phyloP scores from a whole-genome alignment of 30 jellyfish, hydroid and myxozoan genomes.

The Aurelia sp. region DNA sequence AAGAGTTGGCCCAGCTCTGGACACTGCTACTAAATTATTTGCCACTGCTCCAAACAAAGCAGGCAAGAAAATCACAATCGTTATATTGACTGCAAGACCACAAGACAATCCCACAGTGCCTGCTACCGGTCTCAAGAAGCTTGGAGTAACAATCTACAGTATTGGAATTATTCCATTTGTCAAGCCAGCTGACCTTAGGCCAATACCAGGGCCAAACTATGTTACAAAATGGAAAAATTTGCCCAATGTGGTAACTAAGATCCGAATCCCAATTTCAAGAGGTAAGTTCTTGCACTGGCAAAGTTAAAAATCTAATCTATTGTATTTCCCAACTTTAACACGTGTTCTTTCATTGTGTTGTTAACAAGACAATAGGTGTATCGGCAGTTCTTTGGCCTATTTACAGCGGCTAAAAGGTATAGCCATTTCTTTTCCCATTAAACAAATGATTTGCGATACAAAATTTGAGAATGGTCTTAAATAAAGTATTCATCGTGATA shows the following conservation, averaged over 20 bases:
- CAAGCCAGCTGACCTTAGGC: constrained; percentile 22
- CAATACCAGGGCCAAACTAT: constrained; percentile 7
- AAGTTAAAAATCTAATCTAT: no score
- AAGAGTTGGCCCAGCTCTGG: constrained; percentile 63
- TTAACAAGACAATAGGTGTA: no score
- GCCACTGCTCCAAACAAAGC: constrained; percentile 58
- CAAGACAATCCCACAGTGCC: constrained; percentile 43
- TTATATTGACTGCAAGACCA: constrained; percentile 35
- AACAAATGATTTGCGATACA: no score
- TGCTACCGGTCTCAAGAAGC: constrained; percentile 5
- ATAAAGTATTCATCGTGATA: no score
- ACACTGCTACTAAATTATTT: constrained; percentile 30
- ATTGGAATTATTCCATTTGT: constrained; percentile 44
- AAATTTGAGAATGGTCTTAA: no score
- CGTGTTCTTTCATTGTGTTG: no score
- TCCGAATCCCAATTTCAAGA: constrained; percentile 18
- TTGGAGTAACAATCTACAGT: constrained; percentile 18
- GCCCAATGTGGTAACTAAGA: constrained; percentile 6
- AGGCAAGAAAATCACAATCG: constrained; percentile 50
- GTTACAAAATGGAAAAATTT: constrained; percentile 38
- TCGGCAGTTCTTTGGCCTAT: no score
- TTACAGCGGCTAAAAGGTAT: no score
- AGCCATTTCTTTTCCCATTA: no score
- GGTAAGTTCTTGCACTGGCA: constrained; percentile 3
- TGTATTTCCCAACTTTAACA: no score